Conservation (phyloP, 2,797 vertebrate species). For the Pangasius macronema region DNA sequence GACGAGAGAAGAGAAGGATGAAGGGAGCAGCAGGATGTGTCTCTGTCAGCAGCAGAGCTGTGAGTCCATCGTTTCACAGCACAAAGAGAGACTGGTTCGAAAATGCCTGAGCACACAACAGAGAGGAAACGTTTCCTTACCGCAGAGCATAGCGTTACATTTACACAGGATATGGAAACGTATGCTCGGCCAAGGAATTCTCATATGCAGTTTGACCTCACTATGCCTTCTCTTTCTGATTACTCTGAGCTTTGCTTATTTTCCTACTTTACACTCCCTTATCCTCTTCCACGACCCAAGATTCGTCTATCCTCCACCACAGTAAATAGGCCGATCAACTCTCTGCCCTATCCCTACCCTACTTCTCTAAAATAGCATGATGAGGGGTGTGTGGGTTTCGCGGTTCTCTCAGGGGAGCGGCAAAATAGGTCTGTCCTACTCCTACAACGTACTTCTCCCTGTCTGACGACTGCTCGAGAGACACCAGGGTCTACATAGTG, state of each 20-base stretch:
- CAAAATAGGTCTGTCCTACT: slow-evolving; percentile 68
- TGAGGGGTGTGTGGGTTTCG: slow-evolving; percentile 57
- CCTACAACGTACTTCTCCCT: slow-evolving; percentile 31
- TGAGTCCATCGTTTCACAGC: slow-evolving; percentile 36
- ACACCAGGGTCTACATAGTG: slow-evolving; percentile 38
- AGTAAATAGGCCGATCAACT: slow-evolving; percentile 59
- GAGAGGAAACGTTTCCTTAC: slow-evolving; percentile 57
- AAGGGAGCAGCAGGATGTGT: slow-evolving; percentile 45
- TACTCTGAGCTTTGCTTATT: slow-evolving; percentile 27
- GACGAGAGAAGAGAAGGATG: slow-evolving; percentile 25
- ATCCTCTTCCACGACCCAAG: slow-evolving; percentile 43
- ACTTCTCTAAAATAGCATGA: slow-evolving; percentile 78
- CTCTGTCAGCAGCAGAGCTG: slow-evolving; percentile 50
- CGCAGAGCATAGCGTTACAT: slow-evolving; percentile 54
- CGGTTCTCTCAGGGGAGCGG: slow-evolving; percentile 63
- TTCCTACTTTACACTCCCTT: slow-evolving; percentile 23
- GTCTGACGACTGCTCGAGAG: slow-evolving; percentile 33
- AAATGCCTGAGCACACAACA: slow-evolving; percentile 37
- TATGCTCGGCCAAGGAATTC: slow-evolving; percentile 55
- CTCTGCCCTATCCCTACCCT: slow-evolving; percentile 71
- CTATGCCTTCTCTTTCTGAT: neutral
- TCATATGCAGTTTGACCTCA: slow-evolving; percentile 54
- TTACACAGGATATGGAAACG: slow-evolving; percentile 57
- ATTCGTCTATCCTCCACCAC: slow-evolving; percentile 44
- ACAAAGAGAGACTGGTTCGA: slow-evolving; percentile 47